Conservation (phyloP, 2,113 vertebrate genomes). For the Reinhardtius hippoglossoides region DNA sequence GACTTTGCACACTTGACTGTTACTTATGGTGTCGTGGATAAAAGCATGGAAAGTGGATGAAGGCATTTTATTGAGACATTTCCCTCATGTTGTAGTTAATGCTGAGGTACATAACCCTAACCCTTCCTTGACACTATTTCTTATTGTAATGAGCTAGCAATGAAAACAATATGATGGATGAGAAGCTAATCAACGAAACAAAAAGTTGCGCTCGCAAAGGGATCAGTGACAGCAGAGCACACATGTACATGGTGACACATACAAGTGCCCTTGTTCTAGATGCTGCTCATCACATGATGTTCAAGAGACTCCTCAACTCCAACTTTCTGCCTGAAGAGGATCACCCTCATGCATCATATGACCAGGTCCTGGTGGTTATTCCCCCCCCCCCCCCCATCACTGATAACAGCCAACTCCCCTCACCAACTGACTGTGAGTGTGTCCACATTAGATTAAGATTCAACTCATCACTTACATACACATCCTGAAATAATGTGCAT, state of each 20-base stretch:
- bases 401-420: constrained; percentile 57
- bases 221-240: neutral
- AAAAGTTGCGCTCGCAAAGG: neutral
- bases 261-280: constrained; percentile 74
- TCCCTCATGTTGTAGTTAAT: neutral
- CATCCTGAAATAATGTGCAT: neutral
- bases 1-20: constrained; percentile 63
- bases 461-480: constrained; percentile 10
- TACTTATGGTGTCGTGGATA: constrained; percentile 55
- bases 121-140: no score
- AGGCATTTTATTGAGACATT: no score
- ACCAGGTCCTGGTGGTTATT: constrained; percentile 59
- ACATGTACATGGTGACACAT: constrained; percentile 33
- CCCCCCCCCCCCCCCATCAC: constrained; percentile 8
- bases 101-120: no score
- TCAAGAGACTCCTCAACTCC: constrained; percentile 80
- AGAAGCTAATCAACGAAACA: neutral
- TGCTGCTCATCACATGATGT: constrained; percentile 82
- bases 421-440: constrained; percentile 27
- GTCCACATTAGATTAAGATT: constrained; percentile 1
- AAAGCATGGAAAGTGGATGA: constrained; percentile 46
- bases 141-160: no score
- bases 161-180: no score
- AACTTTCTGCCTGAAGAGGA: constrained; percentile 78
- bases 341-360: constrained; percentile 80